These are phyloP conservation scores for Amazona guildingii DNA, from an alignment of 2,113 vertebrate species.

Conservation along the genomic window DNA sequence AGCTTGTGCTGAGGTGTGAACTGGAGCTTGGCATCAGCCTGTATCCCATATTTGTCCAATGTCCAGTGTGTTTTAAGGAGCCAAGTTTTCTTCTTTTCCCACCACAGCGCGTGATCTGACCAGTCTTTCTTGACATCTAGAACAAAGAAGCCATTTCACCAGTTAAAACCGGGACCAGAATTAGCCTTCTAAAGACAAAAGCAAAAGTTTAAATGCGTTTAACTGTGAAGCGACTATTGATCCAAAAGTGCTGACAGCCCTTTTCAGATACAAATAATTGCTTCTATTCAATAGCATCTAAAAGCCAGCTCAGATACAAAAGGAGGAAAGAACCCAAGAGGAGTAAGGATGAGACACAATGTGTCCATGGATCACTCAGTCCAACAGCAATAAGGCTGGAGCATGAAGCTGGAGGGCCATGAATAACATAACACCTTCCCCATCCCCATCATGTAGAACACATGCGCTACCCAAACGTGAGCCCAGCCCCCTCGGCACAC, in stretches of 20 bases:
- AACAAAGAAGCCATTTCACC: conserved; percentile 17
- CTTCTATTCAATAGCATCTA: neutral
- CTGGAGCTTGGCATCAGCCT: conserved; percentile 93
- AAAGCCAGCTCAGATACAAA: neutral
- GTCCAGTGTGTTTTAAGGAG: conserved; percentile 98
- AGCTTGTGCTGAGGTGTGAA: conserved; percentile 98
- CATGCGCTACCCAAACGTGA: rapidly evolving
- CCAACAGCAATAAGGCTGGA: rapidly evolving
- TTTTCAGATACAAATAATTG: neutral
- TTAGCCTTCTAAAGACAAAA: neutral
- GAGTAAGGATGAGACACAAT: neutral
- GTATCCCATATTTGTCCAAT: conserved; percentile 97
- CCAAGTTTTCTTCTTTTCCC: conserved; percentile 99
- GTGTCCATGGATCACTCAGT: neutral
- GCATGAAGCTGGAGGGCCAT: neutral
- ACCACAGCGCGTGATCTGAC: conserved; percentile 98
- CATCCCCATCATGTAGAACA: neutral
- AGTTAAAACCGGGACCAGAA: neutral
- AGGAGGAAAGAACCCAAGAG: neutral
- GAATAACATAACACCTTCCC: rapidly evolving
- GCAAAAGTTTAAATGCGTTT: neutral
- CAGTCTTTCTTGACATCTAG: conserved; percentile 98
- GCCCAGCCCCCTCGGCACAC: rapidly evolving
- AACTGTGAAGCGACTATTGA: rapidly evolving
- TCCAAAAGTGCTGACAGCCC: neutral